Base-by-base conservation (phyloP, 2,888 invertebrate genomes). In the Cenopis cana region DNA sequence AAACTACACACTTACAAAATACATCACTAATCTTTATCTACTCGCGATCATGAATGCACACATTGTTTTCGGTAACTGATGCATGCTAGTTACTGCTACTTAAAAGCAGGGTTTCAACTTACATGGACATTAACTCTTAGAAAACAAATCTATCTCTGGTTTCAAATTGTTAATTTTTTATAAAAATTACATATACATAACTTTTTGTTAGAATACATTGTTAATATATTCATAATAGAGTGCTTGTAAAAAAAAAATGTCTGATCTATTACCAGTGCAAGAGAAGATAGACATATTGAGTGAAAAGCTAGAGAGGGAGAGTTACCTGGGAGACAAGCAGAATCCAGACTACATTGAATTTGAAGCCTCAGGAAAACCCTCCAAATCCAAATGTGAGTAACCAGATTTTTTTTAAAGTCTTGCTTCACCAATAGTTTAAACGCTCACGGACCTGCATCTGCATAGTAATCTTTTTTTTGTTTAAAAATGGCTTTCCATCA, bases 241-340 rank as follows among this genome's bases (percentile, higher is more conserved):
- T 14, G 12, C n/a, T 54, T 29, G 1, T n/a, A 41, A 46, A 5
- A 6, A 17, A 55, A 56, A 18, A 9, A 11, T 50, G 33, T 50
- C 24, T 33, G 9, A 9, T 72, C 54, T 68, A 52, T 65, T 79
- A 84, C 76, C 85, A 98, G 98, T 98, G 74, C 98, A 97, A 91
- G 98, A 98, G 81, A 97, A 97, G 88, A 95, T 98, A 72, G 98
- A 98, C 74, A 93, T 95, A 59, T 87, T 98, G 70, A 97, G 96
- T 89, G 98, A 98, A 81, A 95, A 95, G 84, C 87, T 97, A 65
- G 97, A 97, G 86, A 94, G 95, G 78, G 96, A 96, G 85, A 95
- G 95, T 76, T 95, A 93, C 82, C 85, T 89, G 61, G 94, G 94
- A 73, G 95, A 95, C 74, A 95, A 94, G 79, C 94, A 93, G 76